Conservation (phyloP, 1,140 invertebrate species). For the Choristoneura fumiferana region DNA sequence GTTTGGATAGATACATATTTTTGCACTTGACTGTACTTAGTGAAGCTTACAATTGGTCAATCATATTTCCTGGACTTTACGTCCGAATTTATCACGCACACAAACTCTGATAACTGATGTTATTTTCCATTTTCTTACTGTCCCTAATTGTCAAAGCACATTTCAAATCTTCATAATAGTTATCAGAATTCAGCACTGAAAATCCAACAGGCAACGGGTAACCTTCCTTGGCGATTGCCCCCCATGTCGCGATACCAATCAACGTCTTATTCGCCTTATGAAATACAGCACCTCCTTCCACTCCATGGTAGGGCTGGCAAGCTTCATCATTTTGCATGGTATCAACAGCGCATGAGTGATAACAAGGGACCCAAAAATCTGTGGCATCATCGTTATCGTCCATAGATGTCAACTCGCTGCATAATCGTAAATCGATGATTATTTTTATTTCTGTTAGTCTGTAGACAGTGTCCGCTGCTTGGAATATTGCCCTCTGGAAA, state of each 20-base stretch:
- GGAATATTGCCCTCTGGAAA: constrained; percentile 7
- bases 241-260: constrained; percentile 54
- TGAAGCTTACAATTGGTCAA: too few relatives aligned
- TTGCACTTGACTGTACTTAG: too few relatives aligned
- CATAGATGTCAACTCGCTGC: constrained; percentile 29
- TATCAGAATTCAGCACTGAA: constrained; percentile 43
- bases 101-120: constrained; percentile 38
- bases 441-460: constrained; percentile 36
- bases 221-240: constrained; percentile 27
- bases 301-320: constrained; percentile 41
- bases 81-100: constrained; percentile 25
- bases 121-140: constrained; percentile 18
- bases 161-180: constrained; percentile 37
- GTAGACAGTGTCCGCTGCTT: constrained; percentile 21
- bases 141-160: constrained; percentile 45
- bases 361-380: constrained; percentile 47
- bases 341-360: constrained; percentile 45
- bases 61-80: too few relatives aligned
- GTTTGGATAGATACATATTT: too few relatives aligned
- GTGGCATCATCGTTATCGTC: constrained; percentile 25
- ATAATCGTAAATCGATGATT: constrained; percentile 37
- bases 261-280: constrained; percentile 36
- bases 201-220: constrained; percentile 48
- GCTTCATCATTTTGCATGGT: constrained; percentile 10
- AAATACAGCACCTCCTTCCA: constrained; percentile 42